Evolutionary conservation across 2,113 vertebrate species (phyloP).

Genomic region (Pollimyrus isidori): DNA sequence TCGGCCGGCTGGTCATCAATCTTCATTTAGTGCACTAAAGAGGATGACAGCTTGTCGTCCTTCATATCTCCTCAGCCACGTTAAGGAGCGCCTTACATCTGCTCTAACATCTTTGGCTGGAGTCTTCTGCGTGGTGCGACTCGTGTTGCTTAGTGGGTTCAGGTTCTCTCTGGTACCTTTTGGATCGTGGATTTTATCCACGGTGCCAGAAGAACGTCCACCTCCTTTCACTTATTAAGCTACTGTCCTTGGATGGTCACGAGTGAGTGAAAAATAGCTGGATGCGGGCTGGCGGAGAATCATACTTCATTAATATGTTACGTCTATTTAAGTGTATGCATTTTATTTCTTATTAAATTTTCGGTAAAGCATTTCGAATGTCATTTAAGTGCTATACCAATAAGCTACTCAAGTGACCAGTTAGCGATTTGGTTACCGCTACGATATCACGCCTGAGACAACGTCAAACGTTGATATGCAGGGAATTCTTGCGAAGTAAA

Average conservation of each 20-base stretch:
- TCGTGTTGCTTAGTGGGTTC: background rate
- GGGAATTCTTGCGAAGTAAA: background rate
- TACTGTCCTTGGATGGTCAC: background rate
- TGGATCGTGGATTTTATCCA: background rate
- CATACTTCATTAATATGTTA: background rate
- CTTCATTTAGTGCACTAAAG: conserved; percentile 65
- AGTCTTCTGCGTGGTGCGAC: conserved; percentile 28
- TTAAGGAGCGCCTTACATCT: conserved; percentile 57
- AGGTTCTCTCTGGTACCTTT: background rate
- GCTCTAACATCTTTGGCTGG: conserved; percentile 55
- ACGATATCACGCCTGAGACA: background rate
- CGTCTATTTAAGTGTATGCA: background rate
- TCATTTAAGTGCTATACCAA: background rate
- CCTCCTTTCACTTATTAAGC: background rate
- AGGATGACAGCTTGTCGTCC: conserved; percentile 58
- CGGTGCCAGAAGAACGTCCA: background rate
- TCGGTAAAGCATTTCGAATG: background rate
- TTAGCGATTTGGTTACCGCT: background rate
- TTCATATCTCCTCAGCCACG: conserved; percentile 56
- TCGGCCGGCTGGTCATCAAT: conserved; percentile 60
- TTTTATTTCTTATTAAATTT: background rate
- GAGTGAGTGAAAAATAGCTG: background rate
- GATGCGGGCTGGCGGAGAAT: background rate
- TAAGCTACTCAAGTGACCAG: background rate
- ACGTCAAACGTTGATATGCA: background rate